Conservation (phyloP, 2,113 vertebrate genomes). For the Anser cygnoides region DNA sequence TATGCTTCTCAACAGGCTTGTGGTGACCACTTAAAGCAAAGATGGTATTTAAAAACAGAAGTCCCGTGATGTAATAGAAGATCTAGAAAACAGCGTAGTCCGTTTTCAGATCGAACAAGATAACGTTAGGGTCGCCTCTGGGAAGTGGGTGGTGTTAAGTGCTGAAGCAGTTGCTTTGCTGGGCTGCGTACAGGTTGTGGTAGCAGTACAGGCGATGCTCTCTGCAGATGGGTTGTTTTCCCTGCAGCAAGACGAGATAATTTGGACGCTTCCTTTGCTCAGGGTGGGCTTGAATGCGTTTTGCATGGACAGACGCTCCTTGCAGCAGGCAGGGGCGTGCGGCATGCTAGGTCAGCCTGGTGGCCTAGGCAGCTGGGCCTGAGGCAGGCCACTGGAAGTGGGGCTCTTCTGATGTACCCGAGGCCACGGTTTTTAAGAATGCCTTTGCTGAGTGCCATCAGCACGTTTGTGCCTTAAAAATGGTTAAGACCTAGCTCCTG, state of each 20-base stretch:
- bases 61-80: not conserved
- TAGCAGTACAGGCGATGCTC: no score
- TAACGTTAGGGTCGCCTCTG: not conserved
- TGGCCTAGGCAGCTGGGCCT: not conserved
- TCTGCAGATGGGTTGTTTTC: not conserved
- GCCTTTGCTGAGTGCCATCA: not conserved
- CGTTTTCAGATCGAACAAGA: not conserved
- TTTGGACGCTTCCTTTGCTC: not conserved
- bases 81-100: not conserved
- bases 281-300: not conserved
- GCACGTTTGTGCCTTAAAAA: accelerated
- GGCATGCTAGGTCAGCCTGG: no score
- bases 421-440: not conserved
- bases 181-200: not conserved
- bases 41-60: not conserved
- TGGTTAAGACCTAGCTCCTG: not conserved
- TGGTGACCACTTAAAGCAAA: not conserved
- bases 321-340: not conserved
- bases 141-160: not conserved
- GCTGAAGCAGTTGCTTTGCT: not conserved
- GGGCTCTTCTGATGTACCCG: not conserved
- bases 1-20: not conserved
- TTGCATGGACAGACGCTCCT: accelerated
- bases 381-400: accelerated
- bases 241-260: not conserved